Percentiles rank a stretch among this genome's conserved stretches.
Conservation (phyloP, 2,888 invertebrate species). For the Heliothis peltigera region DNA sequence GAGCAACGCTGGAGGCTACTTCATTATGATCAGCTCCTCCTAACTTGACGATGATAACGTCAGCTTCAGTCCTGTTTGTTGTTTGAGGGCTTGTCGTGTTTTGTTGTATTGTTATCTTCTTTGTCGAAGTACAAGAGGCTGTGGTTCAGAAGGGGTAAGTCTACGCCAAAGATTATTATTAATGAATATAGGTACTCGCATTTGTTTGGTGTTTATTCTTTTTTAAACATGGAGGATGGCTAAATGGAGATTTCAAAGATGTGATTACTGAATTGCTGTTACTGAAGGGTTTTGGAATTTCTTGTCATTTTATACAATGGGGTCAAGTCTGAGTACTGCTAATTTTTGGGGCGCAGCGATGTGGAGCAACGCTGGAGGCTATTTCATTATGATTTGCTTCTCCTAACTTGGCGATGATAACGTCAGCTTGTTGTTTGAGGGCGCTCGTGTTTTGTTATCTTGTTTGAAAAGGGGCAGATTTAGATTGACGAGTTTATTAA, state of each 20-base stretch:
- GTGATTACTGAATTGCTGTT: too few species aligned
- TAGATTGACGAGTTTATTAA: too few species aligned
- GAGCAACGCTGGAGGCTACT: conserved; percentile 45
- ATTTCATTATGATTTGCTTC: conserved; percentile 42
- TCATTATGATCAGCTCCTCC: conserved; percentile 42
- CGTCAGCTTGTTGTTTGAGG: conserved; percentile 1
- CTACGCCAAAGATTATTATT: too few species aligned
- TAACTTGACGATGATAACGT: conserved; percentile 21
- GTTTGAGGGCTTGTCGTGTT: neutral
- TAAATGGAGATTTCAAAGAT: too few species aligned
- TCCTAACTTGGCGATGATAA: conserved; percentile 26
- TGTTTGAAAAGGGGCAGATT: too few species aligned
- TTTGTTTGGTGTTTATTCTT: too few species aligned
- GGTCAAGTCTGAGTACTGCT: conserved; percentile 59
- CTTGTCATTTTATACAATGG: too few species aligned
- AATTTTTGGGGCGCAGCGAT: conserved; percentile 45
- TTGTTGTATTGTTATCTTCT: neutral
- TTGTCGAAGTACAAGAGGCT: too few species aligned
- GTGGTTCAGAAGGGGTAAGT: too few species aligned
- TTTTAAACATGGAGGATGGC: too few species aligned
- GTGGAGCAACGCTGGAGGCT: conserved; percentile 41
- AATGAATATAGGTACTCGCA: too few species aligned
- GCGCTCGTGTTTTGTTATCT: neutral
- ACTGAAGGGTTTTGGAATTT: too few species aligned
- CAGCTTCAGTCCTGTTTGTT: conserved; percentile 10